phyloP scores from a whole-genome alignment of 2,888 invertebrate species.

The Achlya flavicornis region DNA sequence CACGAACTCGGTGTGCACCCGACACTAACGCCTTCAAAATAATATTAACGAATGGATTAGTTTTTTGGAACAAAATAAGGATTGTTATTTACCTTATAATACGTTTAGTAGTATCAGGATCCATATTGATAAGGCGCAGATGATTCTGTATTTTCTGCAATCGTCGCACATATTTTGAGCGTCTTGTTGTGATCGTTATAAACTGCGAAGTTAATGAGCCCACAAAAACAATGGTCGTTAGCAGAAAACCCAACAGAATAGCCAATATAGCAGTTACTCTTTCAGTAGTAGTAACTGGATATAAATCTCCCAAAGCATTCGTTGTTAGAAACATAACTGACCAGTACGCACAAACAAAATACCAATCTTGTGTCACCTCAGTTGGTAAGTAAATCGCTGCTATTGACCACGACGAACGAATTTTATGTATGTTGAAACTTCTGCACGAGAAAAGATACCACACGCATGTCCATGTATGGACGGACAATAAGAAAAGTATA shows the following conservation, averaged over 20 bases:
- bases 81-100: constrained; percentile 64
- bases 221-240: constrained; percentile 79
- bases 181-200: constrained; percentile 75
- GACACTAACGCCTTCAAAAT: neutral
- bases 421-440: constrained; percentile 59
- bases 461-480: constrained; percentile 77
- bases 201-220: constrained; percentile 79
- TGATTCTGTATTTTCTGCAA: constrained; percentile 74
- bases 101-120: constrained; percentile 62
- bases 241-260: constrained; percentile 70
- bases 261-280: constrained; percentile 66
- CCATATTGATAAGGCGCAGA: constrained; percentile 71
- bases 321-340: constrained; percentile 76
- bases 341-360: constrained; percentile 76
- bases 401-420: constrained; percentile 69
- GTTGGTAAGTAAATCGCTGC: constrained; percentile 66
- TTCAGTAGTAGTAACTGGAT: constrained; percentile 71
- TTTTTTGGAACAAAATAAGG: no score
- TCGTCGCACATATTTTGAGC: constrained; percentile 72
- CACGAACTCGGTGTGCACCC: constrained; percentile 1
- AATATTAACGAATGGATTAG: no score
- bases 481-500: constrained; percentile 68
- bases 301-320: constrained; percentile 75
- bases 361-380: constrained; percentile 72
- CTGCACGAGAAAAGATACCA: constrained; percentile 75